phyloP scores from a whole-genome alignment of 2,888 invertebrate species.

The Sminthurides aquaticus region DNA sequence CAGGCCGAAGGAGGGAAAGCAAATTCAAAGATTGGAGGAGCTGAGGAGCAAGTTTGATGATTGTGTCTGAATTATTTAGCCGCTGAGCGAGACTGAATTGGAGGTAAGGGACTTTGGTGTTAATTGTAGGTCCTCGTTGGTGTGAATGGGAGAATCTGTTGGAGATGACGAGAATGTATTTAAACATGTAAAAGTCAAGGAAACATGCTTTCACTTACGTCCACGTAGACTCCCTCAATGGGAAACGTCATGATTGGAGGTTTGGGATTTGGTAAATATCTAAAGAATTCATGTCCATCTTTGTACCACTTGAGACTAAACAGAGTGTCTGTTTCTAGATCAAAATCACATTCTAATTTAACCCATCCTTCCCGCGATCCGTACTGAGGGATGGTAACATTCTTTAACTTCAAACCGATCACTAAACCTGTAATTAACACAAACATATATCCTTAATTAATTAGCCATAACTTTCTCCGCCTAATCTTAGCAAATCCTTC shows the following conservation, averaged over 20 bases:
- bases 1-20: no score
- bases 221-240: constrained; percentile 37
- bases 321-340: constrained; percentile 34
- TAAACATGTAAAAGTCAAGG: not conserved
- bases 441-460: not conserved
- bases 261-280: constrained; percentile 21
- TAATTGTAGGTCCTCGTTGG: not conserved
- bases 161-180: not conserved
- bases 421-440: constrained; percentile 20
- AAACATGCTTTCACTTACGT: constrained; percentile 32
- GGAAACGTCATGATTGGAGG: constrained; percentile 23
- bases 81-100: not conserved
- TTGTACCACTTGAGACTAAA: constrained; percentile 41
- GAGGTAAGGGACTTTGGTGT: not conserved
- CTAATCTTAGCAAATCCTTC: no score
- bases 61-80: no score
- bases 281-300: constrained; percentile 37
- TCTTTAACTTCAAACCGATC: constrained; percentile 30
- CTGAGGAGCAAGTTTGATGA: no score
- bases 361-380: constrained; percentile 33
- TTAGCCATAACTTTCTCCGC: no score
- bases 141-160: not conserved
- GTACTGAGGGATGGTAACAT: constrained; percentile 29
- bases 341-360: constrained; percentile 34
- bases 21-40: no score